Conservation (phyloP, 64 coral and sea anemone genomes). For the Dendrophyllia cribrosa region DNA sequence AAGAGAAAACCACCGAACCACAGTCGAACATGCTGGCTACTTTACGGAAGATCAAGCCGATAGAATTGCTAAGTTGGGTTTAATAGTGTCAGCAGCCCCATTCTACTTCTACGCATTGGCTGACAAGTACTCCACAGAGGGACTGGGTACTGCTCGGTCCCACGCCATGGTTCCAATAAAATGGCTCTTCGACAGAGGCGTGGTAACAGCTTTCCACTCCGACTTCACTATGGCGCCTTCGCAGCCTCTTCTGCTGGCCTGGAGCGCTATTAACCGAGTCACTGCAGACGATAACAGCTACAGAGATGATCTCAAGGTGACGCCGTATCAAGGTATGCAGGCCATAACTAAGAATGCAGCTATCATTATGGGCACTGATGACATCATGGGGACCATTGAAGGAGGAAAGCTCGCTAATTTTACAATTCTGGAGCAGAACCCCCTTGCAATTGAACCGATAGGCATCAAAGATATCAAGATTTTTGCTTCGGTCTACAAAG, state of each 20-base stretch:
- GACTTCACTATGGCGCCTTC: slow-evolving; percentile 42
- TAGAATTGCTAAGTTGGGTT: background rate
- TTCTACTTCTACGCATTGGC: slow-evolving; percentile 27
- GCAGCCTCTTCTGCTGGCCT: slow-evolving; percentile 21
- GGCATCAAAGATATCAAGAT: slow-evolving; percentile 25
- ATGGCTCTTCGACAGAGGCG: slow-evolving; percentile 34
- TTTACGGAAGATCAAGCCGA: slow-evolving; percentile 39
- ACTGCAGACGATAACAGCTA: background rate
- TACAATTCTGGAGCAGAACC: slow-evolving; percentile 27
- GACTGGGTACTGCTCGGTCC: background rate
- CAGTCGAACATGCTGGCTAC: slow-evolving; percentile 28
- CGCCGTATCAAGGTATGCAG: slow-evolving; percentile 24
- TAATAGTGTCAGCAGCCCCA: background rate
- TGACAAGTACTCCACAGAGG: slow-evolving; percentile 14
- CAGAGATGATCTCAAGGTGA: slow-evolving; percentile 25
- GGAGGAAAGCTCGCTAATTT: slow-evolving; percentile 33
- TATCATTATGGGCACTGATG: slow-evolving; percentile 43
- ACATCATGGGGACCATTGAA: slow-evolving; percentile 44
- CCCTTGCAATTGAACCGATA: background rate
- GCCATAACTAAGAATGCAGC: slow-evolving; percentile 34
- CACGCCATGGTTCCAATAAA: background rate
- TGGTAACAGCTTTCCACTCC: slow-evolving; percentile 15
- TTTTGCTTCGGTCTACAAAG: slow-evolving; percentile 31
- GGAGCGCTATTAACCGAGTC: slow-evolving; percentile 24
- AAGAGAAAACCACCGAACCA: background rate